Conservation (phyloP, 2,888 invertebrate genomes). For the Heliconius cydno region DNA sequence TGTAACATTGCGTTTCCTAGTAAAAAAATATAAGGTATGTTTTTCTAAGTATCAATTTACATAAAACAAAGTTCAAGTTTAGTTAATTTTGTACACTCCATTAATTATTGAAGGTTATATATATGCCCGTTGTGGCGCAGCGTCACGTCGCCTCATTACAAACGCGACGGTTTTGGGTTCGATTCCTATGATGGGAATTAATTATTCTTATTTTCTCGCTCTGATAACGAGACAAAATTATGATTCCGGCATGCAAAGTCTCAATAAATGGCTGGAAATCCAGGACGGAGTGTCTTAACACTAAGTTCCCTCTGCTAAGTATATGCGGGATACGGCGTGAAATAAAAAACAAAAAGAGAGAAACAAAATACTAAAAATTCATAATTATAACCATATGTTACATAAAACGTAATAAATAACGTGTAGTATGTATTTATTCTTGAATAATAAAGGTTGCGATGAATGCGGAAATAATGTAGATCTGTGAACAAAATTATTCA, state of each 20-base stretch:
- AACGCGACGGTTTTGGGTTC: no score
- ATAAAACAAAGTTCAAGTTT: constrained; percentile 7
- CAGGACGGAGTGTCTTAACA: not conserved
- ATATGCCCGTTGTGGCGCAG: not conserved
- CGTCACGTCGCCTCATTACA: no score
- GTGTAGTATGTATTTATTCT: not conserved
- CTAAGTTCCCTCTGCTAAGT: not conserved
- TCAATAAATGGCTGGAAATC: not conserved
- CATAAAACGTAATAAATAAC: constrained; percentile 9
- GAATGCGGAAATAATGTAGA: constrained; percentile 8
- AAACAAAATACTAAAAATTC: not conserved
- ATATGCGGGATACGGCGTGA: not conserved
- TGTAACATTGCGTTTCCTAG: not conserved
- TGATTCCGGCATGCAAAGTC: rapidly evolving
- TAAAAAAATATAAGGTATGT: not conserved
- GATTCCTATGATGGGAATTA: not conserved
- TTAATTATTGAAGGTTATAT: not conserved
- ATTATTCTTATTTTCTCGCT: not conserved
- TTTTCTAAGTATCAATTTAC: not conserved
- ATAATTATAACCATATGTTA: not conserved
- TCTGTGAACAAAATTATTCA: not conserved
- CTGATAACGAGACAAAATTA: not conserved
- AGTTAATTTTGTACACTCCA: not conserved
- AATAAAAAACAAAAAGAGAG: not conserved
- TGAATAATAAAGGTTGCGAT: not conserved